Conservation (phyloP, 2,797 vertebrate species). For the Crax fasciolata region DNA sequence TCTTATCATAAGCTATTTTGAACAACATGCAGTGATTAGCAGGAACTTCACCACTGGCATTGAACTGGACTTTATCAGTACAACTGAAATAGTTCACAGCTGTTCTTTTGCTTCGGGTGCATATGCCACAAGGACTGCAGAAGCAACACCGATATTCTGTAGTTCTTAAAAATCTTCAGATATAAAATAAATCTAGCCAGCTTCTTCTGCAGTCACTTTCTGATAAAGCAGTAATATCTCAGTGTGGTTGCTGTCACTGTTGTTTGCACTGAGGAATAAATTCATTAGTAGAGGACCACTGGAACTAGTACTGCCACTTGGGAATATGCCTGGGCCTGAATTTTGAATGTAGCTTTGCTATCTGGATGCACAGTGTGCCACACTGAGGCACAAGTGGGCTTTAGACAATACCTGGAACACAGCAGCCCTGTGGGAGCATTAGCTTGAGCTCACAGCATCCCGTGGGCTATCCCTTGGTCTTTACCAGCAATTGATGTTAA, state of each 20-base stretch:
- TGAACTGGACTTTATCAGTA: neutral
- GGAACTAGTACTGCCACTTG: neutral
- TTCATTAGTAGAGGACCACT: neutral
- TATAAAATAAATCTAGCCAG: neutral
- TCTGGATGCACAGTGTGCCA: neutral
- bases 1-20: neutral
- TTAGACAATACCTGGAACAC: neutral
- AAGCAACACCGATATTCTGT: neutral
- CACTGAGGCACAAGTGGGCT: neutral
- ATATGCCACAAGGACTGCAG: neutral
- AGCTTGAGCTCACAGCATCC: neutral
- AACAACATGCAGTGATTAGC: neutral
- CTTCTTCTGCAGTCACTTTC: neutral
- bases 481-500: neutral
- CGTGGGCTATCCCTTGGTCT: neutral
- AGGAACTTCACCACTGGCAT: neutral
- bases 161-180: neutral
- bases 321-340: neutral
- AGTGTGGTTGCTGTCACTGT: neutral
- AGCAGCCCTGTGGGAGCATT: neutral
- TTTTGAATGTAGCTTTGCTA: neutral
- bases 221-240: neutral
- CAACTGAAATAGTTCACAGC: slow-evolving; percentile 43
- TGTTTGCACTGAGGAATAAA: neutral
- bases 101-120: neutral